Evolutionary conservation across 2,113 vertebrate species (phyloP), one percentile per base, ranked within the genome.

Genomic region (Dryoscopus gambensis): DNA sequence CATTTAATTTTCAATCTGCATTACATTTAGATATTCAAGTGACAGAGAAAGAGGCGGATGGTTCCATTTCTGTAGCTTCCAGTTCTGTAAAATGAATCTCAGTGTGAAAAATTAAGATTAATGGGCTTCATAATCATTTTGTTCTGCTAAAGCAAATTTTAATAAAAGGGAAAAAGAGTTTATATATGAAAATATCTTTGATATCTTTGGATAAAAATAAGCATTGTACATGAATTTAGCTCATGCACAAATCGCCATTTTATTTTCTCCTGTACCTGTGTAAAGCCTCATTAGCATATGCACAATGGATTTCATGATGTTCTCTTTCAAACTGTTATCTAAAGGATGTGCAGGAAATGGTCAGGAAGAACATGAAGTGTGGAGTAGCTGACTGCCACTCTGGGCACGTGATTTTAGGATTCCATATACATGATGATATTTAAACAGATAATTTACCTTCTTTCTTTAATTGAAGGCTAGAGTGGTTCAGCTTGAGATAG

Each of bases 31-130:
- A 97, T 97, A 97, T 94, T 78, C 94, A 96, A 87, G 89, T 95
- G 97, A 97, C 94, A 95, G 94, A 95, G 70, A 46, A 94, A 95
- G 80, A 94, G 63, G 94, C 22, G 53, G 75, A 95, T 94, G 83
- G 83, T 95, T 97, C 90, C 95, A 96, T 95, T 97, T 97, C 97
- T 97, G 93, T 55, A 96, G 94, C 85, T 97, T 97, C 91, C 89
- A 96, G 82, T 97, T 88, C 85, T 93, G 82, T 68, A 97, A 97
- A 98, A 97, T 94, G 84, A 98, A 97, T 96, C 96, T 96, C 94
- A 94, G 94, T 97, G 97, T 98, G 98, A 98, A 98, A 98, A 98
- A 98, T 97, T 91, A 98, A 98, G 98, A 98, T 98, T 98, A 98
- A 98, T 98, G 97, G 95, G 92, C 94, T 97, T 97, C 95, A 96